These are phyloP conservation scores for Micronycteris hirsuta DNA, from an alignment of 2,113 vertebrate species.

Conservation along the genomic window DNA sequence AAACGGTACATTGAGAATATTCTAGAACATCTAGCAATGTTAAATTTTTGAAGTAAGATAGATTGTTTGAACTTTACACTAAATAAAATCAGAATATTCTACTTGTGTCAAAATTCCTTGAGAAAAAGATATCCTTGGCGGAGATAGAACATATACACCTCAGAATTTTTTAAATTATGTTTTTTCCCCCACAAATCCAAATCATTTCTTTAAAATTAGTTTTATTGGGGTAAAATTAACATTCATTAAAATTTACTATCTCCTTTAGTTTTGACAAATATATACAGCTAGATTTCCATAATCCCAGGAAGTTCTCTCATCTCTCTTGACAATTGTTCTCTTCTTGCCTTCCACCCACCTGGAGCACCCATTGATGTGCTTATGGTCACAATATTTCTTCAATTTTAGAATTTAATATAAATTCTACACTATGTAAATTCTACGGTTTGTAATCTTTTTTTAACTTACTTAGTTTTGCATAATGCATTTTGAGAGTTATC, in stretches of 20 bases:
- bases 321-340: background rate
- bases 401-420: background rate
- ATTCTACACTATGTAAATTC: background rate
- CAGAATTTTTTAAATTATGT: background rate
- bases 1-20: background rate
- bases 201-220: background rate
- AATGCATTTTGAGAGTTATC: background rate
- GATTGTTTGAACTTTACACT: background rate
- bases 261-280: background rate
- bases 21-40: background rate
- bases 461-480: background rate
- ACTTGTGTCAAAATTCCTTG: background rate
- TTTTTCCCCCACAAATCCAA: background rate
- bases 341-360: background rate
- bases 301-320: background rate
- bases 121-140: background rate
- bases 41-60: background rate
- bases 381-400: background rate
- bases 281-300: background rate
- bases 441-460: background rate
- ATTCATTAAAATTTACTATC: background rate
- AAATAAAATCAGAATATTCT: background rate
- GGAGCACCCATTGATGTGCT: background rate
- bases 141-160: background rate
- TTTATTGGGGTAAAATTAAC: background rate